Conservation (phyloP, 2,113 vertebrate species). For the Laterallus jamaicensis region DNA sequence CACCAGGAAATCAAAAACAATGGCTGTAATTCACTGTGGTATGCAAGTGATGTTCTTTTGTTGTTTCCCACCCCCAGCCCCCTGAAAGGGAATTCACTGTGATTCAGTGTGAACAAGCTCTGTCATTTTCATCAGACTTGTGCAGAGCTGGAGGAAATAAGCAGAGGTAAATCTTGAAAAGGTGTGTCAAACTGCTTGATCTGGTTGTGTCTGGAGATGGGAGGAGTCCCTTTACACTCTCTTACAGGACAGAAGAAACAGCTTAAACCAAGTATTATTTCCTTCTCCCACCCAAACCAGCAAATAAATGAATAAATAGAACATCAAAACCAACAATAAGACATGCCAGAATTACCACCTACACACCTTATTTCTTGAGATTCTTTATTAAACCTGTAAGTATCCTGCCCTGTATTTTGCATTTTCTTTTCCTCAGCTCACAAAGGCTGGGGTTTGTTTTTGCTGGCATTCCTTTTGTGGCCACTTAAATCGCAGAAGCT, state of each 20-base stretch:
- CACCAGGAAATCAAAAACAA: slow-evolving; percentile 62
- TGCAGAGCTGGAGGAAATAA: background rate
- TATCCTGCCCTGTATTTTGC: background rate
- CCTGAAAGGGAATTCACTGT: slow-evolving; percentile 2
- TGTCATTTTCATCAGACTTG: background rate
- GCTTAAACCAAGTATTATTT: background rate
- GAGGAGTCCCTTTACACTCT: background rate
- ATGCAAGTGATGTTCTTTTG: slow-evolving; percentile 11
- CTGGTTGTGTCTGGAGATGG: background rate
- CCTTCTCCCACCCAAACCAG: background rate
- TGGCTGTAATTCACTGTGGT: slow-evolving; percentile 31
- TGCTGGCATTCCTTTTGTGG: background rate
- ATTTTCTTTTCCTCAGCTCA: background rate
- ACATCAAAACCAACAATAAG: background rate
- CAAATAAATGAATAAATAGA: background rate
- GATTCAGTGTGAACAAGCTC: slow-evolving; percentile 1
- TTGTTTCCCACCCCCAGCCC: too few relatives aligned
- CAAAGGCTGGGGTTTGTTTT: background rate
- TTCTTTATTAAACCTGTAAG: slow-evolving; percentile 1
- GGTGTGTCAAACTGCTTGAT: background rate
- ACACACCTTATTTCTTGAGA: background rate
- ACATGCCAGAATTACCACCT: background rate
- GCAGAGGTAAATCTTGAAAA: slow-evolving; percentile 1
- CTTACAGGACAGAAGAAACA: background rate
- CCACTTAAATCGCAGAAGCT: background rate